Evolutionary conservation across 2,797 vertebrate genomes (phyloP).

Genomic region (Anableps anableps): DNA sequence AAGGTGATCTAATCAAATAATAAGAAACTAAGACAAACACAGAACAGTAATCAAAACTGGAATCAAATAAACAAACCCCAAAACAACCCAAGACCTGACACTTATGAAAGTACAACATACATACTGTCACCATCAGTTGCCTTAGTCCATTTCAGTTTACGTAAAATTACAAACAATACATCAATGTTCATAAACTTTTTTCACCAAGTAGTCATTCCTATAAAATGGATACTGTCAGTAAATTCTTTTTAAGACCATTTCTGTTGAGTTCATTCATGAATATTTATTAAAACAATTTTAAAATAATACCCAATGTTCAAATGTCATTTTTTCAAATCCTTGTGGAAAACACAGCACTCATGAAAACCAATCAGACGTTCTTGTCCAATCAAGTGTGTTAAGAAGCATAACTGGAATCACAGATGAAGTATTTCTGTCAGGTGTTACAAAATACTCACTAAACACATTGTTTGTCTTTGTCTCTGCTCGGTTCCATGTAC

Average conservation of each 20-base stretch:
- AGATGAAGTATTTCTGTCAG: slow-evolving; percentile 34
- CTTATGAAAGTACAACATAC: too few species aligned
- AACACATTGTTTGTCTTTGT: slow-evolving; percentile 52
- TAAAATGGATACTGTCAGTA: not conserved
- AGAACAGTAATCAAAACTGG: too few species aligned
- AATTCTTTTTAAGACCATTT: not conserved
- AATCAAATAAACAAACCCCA: too few species aligned
- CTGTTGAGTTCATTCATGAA: not conserved
- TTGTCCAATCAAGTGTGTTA: slow-evolving; percentile 32
- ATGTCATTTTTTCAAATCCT: not conserved
- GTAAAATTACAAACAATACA: not conserved
- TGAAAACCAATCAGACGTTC: slow-evolving; percentile 22
- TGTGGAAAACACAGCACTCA: not conserved
- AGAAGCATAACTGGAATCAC: slow-evolving; percentile 52
- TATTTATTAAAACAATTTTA: not conserved
- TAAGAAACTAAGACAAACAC: too few species aligned
- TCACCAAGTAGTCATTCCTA: not conserved
- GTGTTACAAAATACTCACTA: slow-evolving; percentile 44
- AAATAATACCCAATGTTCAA: not conserved
- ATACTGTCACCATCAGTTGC: not conserved
- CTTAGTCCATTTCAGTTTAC: not conserved
- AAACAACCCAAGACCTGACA: too few species aligned
- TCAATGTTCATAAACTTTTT: not conserved
- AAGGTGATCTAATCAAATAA: too few species aligned
- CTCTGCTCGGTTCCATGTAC: slow-evolving; percentile 27